Evolutionary conservation across 2,797 vertebrate species (phyloP).

Genomic region (Notoglanidium macrostoma): DNA sequence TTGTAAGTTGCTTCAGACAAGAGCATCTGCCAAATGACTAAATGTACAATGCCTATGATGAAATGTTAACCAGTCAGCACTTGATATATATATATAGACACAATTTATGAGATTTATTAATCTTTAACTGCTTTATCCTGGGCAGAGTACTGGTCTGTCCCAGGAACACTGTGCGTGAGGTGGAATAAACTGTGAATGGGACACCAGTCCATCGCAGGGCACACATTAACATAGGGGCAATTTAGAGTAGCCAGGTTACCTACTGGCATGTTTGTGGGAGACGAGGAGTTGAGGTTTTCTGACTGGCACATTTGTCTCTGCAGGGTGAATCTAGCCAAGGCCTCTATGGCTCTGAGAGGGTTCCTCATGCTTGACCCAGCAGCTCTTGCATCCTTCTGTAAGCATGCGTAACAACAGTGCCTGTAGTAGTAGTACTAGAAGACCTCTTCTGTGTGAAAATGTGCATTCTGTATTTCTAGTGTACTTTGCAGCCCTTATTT

Average conservation of each 20-base stretch:
- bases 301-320: not conserved
- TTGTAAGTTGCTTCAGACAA: not conserved
- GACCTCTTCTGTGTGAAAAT: constrained; percentile 9
- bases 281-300: constrained; percentile 7
- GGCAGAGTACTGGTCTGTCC: not conserved
- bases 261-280: not conserved
- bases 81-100: not conserved
- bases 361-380: constrained; percentile 88
- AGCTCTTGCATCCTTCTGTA: constrained; percentile 90
- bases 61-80: not conserved
- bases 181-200: not conserved
- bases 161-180: not conserved
- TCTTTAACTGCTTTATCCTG: constrained; percentile 3
- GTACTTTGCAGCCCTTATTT: constrained; percentile 88
- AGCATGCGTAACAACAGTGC: constrained; percentile 60
- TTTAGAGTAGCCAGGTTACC: not conserved
- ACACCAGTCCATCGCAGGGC: not conserved
- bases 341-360: constrained; percentile 83
- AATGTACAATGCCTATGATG: not conserved
- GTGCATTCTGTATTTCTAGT: constrained; percentile 71
- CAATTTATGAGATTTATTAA: not conserved
- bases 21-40: not conserved
- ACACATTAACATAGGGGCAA: not conserved
- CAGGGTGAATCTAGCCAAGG: constrained; percentile 90
- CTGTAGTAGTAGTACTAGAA: not conserved